Evolutionary conservation across 2,113 vertebrate genomes (phyloP).

Genomic region (Syrmaticus mikado): DNA sequence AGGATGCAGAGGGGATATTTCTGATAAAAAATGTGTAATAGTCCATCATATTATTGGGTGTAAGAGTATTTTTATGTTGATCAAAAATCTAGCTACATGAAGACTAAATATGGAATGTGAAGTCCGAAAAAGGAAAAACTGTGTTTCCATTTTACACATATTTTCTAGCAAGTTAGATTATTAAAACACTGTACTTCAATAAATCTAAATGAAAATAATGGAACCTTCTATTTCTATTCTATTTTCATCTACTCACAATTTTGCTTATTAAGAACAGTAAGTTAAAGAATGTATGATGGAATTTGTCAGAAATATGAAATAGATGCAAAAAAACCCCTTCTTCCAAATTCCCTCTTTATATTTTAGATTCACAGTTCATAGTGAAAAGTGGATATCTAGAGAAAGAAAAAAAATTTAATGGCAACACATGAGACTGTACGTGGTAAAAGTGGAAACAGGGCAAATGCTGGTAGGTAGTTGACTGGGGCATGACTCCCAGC

Average conservation of each 20-base stretch:
- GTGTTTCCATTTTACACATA: not conserved
- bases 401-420: not conserved
- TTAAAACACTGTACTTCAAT: not conserved
- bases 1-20: not conserved
- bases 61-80: not conserved
- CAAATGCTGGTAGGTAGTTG: not conserved
- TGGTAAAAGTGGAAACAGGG: not conserved
- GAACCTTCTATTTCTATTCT: not conserved
- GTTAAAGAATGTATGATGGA: not conserved
- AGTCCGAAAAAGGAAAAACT: not conserved
- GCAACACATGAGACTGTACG: not conserved
- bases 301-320: not conserved
- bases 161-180: not conserved
- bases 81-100: not conserved
- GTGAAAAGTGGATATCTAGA: not conserved
- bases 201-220: not conserved
- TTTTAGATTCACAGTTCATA: not conserved
- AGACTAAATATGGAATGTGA: not conserved
- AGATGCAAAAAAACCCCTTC: not conserved
- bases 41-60: not conserved
- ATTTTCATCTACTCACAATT: not conserved
- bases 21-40: not conserved
- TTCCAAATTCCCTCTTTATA: not conserved
- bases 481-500: not conserved
- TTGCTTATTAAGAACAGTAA: not conserved